phyloP scores from a whole-genome alignment of 2,113 vertebrate genomes.

The Centropus bengalensis region DNA sequence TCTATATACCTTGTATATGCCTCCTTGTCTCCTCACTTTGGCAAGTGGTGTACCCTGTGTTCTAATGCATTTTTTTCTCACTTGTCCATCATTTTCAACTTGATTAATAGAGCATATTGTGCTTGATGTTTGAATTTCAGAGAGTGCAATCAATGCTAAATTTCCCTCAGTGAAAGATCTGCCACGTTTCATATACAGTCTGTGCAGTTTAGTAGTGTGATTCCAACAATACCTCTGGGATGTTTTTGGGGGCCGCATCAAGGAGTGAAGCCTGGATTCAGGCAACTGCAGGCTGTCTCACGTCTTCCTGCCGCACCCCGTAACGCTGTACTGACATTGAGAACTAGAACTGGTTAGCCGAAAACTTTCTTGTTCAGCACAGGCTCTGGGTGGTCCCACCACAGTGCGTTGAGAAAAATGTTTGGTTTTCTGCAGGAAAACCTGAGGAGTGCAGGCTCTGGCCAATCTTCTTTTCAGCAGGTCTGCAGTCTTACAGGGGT shows the following conservation, averaged over 20 bases:
- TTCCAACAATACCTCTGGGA: not conserved
- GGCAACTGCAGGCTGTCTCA: not conserved
- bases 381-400: not conserved
- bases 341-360: not conserved
- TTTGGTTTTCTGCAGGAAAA: not conserved
- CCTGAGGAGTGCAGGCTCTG: not conserved
- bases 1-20: not conserved
- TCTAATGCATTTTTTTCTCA: not conserved
- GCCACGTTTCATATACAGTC: not conserved
- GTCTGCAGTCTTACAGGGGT: not conserved
- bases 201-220: not conserved
- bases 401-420: not conserved
- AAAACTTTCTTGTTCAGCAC: not conserved
- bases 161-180: not conserved
- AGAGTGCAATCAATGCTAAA: not conserved
- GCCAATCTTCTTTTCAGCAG: not conserved
- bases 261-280: not conserved
- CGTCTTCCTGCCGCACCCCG: not conserved
- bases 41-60: not conserved
- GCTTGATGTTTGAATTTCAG: not conserved
- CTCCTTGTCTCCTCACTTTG: not conserved
- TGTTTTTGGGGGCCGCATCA: not conserved
- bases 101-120: not conserved
- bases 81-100: not conserved
- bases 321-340: not conserved